Base-by-base conservation (phyloP, 1,140 invertebrate species). In the Onthophagus taurus region DNA sequence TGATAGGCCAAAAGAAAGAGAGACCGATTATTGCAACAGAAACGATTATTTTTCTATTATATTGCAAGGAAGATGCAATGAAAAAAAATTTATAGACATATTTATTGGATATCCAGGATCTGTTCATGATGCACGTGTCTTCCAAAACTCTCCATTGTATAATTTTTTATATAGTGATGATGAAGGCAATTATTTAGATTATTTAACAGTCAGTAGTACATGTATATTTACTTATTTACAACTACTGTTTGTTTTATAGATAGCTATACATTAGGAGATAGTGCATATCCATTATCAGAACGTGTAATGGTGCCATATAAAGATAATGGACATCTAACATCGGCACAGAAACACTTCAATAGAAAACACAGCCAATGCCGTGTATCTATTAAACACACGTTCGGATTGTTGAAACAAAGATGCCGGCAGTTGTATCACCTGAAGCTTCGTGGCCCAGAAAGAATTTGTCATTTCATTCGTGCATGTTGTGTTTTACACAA, bases 91-190 rank as follows among this genome's bases (percentile, higher is more conserved):
- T 21, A 38, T 48, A 19, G 46, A 59, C 36, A 44, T 49, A 34
- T 59, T 50, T 43, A 30, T 48, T 12, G 52, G 53, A 29, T 43
- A 54, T 14, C 49, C 54, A 21, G 55, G 55, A 19, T 55, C 51
- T 3, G 51, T 57, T 9, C 53, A 57, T 36, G 55, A 59, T 30
- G 42, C 35, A 30, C 33, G 53, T 18, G 50, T 59, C 11, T 57
- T 52, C 35, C 42, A 47, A 20, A 30, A 47, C 16, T 47, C 44
- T 14, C 33, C 44, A 12, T 39, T 49, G 18, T 1, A 21, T 13
- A 16, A 14, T 35, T 12, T 31, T 20, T 46, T 19, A 2, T 6
- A 38, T 30, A 31, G 19, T 41, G 36, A 31, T 47, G 44, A n/a
- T n/a, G n/a, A n/a, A n/a, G n/a, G n/a, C n/a, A n/a, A n/a, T n/a